phyloP scores from a whole-genome alignment of 2,888 invertebrate species.

The Keiferia lycopersicella region DNA sequence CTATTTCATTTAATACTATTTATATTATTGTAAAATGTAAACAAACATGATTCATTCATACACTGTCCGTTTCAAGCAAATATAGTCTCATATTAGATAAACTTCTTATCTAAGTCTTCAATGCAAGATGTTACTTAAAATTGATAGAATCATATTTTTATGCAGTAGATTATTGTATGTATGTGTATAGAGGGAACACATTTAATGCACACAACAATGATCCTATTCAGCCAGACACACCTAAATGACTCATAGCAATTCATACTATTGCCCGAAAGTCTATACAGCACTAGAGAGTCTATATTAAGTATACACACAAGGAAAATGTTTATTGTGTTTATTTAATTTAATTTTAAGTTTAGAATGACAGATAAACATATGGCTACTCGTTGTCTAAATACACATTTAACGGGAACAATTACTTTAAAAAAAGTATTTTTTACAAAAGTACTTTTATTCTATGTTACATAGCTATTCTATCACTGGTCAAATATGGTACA shows the following conservation, averaged over 20 bases:
- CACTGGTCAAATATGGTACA: no score
- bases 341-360: background rate
- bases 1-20: no score
- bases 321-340: background rate
- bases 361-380: background rate
- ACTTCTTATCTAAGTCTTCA: background rate
- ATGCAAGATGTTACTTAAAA: background rate
- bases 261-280: conserved; percentile 47
- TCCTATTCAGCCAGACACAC: conserved; percentile 57
- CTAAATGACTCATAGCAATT: conserved; percentile 64
- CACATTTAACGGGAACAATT: no score
- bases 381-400: no score
- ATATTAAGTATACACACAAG: background rate
- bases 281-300: conserved; percentile 37
- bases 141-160: conserved; percentile 9
- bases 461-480: no score
- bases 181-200: conserved; percentile 29
- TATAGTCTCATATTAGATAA: background rate
- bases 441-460: no score
- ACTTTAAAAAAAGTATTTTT: no score
- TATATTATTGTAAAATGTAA: no score
- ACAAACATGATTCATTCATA: background rate
- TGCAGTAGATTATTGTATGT: conserved; percentile 2
- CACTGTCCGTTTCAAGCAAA: background rate
- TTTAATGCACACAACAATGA: conserved; percentile 39